Evolutionary conservation across 2,113 vertebrate genomes (phyloP), one percentile per base, ranked within the genome.

Genomic region (Erythrocebus patas): DNA sequence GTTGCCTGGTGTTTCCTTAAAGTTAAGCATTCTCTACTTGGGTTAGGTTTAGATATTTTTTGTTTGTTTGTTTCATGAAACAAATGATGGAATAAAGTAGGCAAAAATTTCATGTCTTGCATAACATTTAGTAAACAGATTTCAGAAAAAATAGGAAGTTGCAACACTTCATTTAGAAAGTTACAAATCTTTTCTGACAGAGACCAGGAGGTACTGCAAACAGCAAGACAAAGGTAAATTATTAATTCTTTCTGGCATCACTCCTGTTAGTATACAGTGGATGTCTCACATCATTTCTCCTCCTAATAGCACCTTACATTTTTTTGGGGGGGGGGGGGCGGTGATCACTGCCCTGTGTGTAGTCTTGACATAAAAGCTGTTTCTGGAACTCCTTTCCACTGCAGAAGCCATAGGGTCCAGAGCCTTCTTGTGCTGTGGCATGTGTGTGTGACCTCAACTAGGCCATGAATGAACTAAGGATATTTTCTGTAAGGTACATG

Each of bases 291-390:
- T 59, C 1, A 20, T 45, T 82, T 81, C 20, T 76, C 50, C 90
- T 91, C 57, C 18, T 64, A 23, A 72, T 1, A 50, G 22, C 2
- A 32, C 6, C 13, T 61, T 57, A 45, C 8, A 52, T 55, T 61
- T 12, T 40, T 38, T 48, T n/a, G 12, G 1, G 12, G 52, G 0
- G 18, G 1, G 17, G 14, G 16, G 16, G 10, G 40, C 40, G 40
- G 0, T 68, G 40, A 0, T 89, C 89, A 52, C 5, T 45, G 0
- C 8, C 13, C 3, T 7, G 0, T 6, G 8, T 35, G 32, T 55
- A 66, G 4, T 61, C 13, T 87, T 75, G n/a, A 85, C 43, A 0
- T 59, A 79, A 48, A 72, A 72, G 17, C n/a, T 43, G 12, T 61
- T 76, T 45, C 6, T 22, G 40, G 75, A 82, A 87, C 1, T 3